These are phyloP conservation scores for Triops longicaudatus DNA, from an alignment of 1,140 invertebrate genomes.

Conservation along the genomic window DNA sequence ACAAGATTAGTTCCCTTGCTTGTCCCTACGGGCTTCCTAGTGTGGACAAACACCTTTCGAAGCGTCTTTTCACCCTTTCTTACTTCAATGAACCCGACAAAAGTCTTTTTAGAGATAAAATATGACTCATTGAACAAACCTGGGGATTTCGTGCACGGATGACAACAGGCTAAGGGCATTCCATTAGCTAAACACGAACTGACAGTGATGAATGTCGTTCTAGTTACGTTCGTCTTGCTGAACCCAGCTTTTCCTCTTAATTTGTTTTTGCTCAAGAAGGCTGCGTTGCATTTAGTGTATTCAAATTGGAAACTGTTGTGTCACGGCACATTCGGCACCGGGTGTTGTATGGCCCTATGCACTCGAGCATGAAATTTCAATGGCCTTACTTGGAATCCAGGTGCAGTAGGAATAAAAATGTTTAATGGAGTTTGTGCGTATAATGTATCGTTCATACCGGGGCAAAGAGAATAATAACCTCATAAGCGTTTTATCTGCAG, in stretches of 20 bases:
- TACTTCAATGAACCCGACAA: too few relatives aligned
- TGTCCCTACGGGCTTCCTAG: too few relatives aligned
- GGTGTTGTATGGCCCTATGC: not conserved
- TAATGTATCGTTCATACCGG: not conserved
- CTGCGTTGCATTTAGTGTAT: not conserved
- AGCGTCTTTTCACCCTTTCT: too few relatives aligned
- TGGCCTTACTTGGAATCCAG: not conserved
- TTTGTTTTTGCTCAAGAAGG: not conserved
- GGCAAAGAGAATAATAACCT: not conserved
- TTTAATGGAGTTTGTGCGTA: not conserved
- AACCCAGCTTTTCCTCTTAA: too few relatives aligned
- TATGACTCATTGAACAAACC: not conserved
- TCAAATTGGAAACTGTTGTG: not conserved
- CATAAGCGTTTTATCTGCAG: not conserved
- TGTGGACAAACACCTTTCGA: too few relatives aligned
- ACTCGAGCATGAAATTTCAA: not conserved
- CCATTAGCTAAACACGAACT: not conserved
- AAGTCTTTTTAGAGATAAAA: not conserved
- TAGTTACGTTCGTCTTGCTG: too few relatives aligned
- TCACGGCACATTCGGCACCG: not conserved
- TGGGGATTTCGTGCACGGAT: not conserved
- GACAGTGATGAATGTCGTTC: not conserved
- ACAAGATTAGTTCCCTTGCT: too few relatives aligned
- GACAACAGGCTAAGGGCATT: not conserved
- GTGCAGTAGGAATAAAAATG: not conserved